These are phyloP conservation scores for Cynodonichthys magdalenae DNA, from an alignment of 2,797 vertebrate genomes.

Conservation along the genomic window DNA sequence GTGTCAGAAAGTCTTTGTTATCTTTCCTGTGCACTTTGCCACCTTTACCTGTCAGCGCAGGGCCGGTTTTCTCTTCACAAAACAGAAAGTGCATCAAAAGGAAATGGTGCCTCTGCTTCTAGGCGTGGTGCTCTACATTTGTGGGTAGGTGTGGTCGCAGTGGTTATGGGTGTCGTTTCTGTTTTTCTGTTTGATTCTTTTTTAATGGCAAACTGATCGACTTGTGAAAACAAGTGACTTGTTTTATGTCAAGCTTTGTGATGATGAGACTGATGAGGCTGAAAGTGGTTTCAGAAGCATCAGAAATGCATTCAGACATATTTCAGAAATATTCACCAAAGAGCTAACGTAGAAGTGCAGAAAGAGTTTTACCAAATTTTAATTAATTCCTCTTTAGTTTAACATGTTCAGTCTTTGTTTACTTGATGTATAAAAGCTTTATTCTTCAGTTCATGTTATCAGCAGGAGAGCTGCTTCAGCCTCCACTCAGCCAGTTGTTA, in stretches of 20 bases:
- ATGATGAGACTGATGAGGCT: too few species aligned
- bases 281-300: too few species aligned
- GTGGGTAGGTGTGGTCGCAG: slow-evolving; percentile 53
- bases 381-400: too few species aligned
- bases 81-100: slow-evolving; percentile 37
- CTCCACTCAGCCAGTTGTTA: slow-evolving; percentile 48
- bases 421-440: slow-evolving; percentile 14
- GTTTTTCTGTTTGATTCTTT: slow-evolving; percentile 11
- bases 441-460: slow-evolving; percentile 12
- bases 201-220: background rate
- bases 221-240: background rate
- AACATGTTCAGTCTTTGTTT: slow-evolving; percentile 15
- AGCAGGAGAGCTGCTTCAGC: slow-evolving; percentile 22
- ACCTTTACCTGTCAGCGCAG: slow-evolving; percentile 36
- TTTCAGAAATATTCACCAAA: background rate
- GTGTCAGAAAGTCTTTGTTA: slow-evolving; percentile 29
- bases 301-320: background rate
- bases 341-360: too few species aligned
- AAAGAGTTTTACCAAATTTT: too few species aligned
- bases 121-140: slow-evolving; percentile 40
- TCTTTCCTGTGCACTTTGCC: slow-evolving; percentile 17
- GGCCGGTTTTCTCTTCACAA: slow-evolving; percentile 36
- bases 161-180: slow-evolving; percentile 43
- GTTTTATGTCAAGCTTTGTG: too few species aligned
- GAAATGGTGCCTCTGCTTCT: slow-evolving; percentile 31